phyloP scores from a whole-genome alignment of 2,888 invertebrate species.

The Strigamia transsilvanica region DNA sequence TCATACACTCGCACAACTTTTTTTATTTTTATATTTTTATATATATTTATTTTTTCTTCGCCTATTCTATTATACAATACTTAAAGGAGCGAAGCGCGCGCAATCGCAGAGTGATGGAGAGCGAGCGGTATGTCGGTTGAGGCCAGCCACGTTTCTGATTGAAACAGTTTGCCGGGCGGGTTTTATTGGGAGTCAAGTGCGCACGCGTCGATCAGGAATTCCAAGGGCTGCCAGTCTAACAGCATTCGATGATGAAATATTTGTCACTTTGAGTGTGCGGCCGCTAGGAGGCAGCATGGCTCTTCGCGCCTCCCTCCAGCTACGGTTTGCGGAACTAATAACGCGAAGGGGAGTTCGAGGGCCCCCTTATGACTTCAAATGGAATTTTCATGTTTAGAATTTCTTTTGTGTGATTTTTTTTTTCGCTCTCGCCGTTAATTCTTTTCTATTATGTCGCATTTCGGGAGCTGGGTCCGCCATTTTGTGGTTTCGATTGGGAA shows the following conservation, averaged over 20 bases:
- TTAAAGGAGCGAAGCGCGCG: background rate
- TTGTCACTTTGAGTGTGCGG: slow-evolving; percentile 35
- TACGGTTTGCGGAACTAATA: slow-evolving; percentile 19
- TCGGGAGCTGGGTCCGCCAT: background rate
- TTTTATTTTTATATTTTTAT: too few relatives aligned
- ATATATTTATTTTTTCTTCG: background rate
- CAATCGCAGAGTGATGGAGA: slow-evolving; percentile 12
- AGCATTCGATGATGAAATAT: slow-evolving; percentile 36
- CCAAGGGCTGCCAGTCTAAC: slow-evolving; percentile 36
- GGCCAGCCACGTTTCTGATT: slow-evolving; percentile 20
- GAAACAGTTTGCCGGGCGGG: slow-evolving; percentile 20
- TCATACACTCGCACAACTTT: slow-evolving; percentile 33
- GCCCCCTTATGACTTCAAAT: background rate
- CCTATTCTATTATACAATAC: background rate
- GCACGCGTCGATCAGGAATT: slow-evolving; percentile 29
- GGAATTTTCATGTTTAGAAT: slow-evolving; percentile 50
- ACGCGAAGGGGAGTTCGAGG: background rate
- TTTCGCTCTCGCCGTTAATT: too few relatives aligned
- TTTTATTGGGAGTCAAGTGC: slow-evolving; percentile 23
- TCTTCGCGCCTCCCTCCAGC: background rate
- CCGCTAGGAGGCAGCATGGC: background rate
- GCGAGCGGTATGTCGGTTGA: background rate
- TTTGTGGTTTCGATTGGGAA: background rate
- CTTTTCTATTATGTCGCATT: background rate
- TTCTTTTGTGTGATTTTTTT: slow-evolving; percentile 46